phyloP scores from a whole-genome alignment of 2,888 invertebrate species.

The Brachyopa scutellaris region DNA sequence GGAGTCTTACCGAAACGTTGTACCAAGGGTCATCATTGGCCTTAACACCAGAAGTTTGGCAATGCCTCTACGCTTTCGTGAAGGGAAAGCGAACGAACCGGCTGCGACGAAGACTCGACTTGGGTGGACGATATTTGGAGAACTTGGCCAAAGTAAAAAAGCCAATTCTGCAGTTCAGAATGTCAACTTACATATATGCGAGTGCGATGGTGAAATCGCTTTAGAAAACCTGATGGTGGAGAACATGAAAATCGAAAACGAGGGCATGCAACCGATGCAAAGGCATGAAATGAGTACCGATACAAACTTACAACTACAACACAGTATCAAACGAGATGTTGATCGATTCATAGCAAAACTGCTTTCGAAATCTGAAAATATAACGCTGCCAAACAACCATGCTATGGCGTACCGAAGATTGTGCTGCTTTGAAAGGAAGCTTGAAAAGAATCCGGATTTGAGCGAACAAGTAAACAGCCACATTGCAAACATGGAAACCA shows the following conservation, averaged over 20 bases:
- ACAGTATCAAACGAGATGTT: conserved; percentile 17
- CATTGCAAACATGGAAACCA: too few species aligned
- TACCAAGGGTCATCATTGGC: conserved; percentile 45
- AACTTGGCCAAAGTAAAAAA: neutral
- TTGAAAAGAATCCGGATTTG: conserved; percentile 39
- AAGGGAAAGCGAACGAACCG: conserved; percentile 48
- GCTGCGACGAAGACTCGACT: conserved; percentile 57
- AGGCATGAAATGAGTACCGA: neutral
- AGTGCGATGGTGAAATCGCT: conserved; percentile 52
- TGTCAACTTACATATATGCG: conserved; percentile 46
- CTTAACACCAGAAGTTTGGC: conserved; percentile 48
- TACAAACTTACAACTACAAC: neutral
- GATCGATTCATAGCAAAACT: conserved; percentile 61
- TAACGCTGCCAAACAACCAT: conserved; percentile 71
- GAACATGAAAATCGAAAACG: conserved; percentile 29
- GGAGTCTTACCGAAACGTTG: conserved; percentile 31
- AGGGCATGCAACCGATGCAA: neutral
- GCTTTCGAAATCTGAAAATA: conserved; percentile 71
- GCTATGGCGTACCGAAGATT: conserved; percentile 64
- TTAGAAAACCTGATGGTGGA: conserved; percentile 53
- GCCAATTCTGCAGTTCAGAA: neutral
- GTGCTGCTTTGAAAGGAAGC: conserved; percentile 64
- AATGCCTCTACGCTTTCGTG: conserved; percentile 44
- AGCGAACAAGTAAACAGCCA: conserved; percentile 24
- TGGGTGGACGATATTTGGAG: conserved; percentile 57